A percentile compares a stretch with the other conserved stretches of the same genome.
Evolutionary conservation across 2,113 vertebrate genomes (phyloP).

Genomic region (Bombycilla garrulus): DNA sequence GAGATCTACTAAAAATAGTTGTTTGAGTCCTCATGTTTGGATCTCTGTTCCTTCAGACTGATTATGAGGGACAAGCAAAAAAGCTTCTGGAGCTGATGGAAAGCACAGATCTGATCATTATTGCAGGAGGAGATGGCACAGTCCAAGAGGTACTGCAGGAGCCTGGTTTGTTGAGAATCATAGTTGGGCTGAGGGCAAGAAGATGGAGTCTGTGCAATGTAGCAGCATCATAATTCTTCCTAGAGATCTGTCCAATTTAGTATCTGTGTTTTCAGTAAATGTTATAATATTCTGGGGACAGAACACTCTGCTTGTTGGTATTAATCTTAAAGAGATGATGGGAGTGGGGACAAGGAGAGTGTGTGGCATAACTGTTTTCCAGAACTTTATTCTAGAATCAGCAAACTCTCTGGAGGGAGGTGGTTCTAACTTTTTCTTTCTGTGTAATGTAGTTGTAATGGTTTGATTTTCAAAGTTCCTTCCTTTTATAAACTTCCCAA

Average conservation of each 20-base stretch:
- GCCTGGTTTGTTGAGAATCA: not conserved
- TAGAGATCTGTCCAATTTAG: not conserved
- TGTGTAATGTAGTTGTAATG: not conserved
- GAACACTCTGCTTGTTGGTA: not conserved
- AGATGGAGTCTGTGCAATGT: not conserved
- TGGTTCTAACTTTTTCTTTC: not conserved
- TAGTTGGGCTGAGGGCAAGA: not conserved
- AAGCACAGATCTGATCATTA: conserved; percentile 89
- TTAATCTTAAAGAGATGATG: not conserved
- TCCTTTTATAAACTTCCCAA: not conserved
- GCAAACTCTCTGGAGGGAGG: not conserved
- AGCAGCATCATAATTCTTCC: not conserved
- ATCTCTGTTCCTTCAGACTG: conserved; percentile 80
- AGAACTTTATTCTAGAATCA: not conserved
- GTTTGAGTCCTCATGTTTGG: not conserved
- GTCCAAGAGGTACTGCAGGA: conserved; percentile 85
- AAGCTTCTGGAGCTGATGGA: conserved; percentile 94
- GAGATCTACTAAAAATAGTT: not conserved
- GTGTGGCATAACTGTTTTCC: not conserved
- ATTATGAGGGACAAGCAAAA: conserved; percentile 97
- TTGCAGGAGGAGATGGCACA: conserved; percentile 94
- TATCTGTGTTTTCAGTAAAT: not conserved
- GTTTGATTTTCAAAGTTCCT: not conserved
- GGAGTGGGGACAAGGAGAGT: not conserved
- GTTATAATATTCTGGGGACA: not conserved